Base-by-base conservation (phyloP, 2,797 vertebrate species). In the Gobionotothen gibberifrons region DNA sequence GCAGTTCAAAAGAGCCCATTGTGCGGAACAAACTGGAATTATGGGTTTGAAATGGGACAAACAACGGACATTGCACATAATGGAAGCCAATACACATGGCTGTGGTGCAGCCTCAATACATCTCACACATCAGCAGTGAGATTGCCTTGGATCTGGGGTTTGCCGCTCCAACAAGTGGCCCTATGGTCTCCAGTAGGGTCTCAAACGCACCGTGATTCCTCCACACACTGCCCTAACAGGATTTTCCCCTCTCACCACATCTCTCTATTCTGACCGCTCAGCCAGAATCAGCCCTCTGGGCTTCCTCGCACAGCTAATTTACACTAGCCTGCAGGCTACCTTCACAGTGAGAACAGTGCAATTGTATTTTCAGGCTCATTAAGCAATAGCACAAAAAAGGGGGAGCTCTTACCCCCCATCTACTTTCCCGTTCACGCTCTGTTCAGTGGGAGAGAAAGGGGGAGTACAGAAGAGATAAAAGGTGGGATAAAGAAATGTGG, bases 291-390 rank as follows among this genome's bases (percentile, higher is more conserved):
- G 80, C 91, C 93, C 89, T 92, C 87, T 86, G 85, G 91, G 91
- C 92, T 92, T 95, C 94, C 93, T 94, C 83, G 71, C 85, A 70
- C 93, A 72, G 92, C 93, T 93, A 93, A 95, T 95, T 94, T 95
- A 93, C 92, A 91, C 92, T 85, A 92, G 93, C 92, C 93, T 88
- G 87, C 90, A 94, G 94, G 94, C 92, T 87, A 90, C 91, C 92
- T 95, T 94, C 95, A 93, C 94, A 94, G 94, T 90, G 87, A 79
- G 90, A 89, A 89, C 92, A 90, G 92, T 90, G 90, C 94, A 94
- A 94, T 94, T 94, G 95, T 94, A 89, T 96, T 96, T 96, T 96
- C 93, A 94, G 93, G 93, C 93, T 95, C 95, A 95, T 96, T 95
- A 95, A 93, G 89, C 93, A 88, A 87, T 71, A 69, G 92, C 83